phyloP scores from a whole-genome alignment of 2,797 vertebrate species.

The Valencia hispanica region DNA sequence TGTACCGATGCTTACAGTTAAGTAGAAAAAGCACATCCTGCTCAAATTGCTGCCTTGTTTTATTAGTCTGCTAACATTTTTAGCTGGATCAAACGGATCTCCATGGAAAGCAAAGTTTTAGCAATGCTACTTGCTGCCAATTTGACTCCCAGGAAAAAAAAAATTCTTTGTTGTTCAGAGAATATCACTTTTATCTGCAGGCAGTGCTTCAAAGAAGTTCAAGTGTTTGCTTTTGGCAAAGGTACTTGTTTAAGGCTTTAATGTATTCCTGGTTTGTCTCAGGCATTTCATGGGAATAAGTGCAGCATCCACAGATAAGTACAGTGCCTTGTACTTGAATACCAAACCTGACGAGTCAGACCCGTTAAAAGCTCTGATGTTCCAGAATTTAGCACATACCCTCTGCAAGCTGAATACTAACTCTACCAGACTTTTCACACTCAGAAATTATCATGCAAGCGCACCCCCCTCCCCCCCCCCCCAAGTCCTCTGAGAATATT shows the following conservation, averaged over 20 bases:
- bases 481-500: constrained; percentile 34
- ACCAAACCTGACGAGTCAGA: not conserved
- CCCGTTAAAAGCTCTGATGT: not conserved
- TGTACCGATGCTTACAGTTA: not conserved
- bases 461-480: not conserved
- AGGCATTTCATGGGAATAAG: constrained; percentile 1
- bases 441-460: constrained; percentile 21
- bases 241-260: not conserved
- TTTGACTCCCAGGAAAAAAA: not conserved
- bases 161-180: not conserved
- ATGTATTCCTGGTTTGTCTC: constrained; percentile 2
- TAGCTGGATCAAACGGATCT: not conserved
- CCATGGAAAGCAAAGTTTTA: not conserved
- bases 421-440: not conserved
- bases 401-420: not conserved
- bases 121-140: not conserved
- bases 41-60: not conserved
- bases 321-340: not conserved
- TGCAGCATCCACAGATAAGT: not conserved
- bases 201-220: not conserved
- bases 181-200: constrained; percentile 1
- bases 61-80: not conserved
- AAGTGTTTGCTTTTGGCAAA: not conserved
- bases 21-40: not conserved
- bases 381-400: not conserved